phyloP scores from a whole-genome alignment of 1,140 invertebrate species.

The Anadara kagoshimensis region DNA sequence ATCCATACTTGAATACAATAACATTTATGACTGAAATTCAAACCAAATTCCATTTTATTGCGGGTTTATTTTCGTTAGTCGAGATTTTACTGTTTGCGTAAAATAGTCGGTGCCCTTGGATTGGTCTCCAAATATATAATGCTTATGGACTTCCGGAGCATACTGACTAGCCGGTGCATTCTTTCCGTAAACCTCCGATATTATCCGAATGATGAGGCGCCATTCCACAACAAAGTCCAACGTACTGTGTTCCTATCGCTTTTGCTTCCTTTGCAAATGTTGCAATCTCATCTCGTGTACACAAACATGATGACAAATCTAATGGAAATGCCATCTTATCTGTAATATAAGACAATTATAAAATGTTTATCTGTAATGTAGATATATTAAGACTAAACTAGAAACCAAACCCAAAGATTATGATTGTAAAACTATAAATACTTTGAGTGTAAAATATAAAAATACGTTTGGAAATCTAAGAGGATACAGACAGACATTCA shows the following conservation, averaged over 20 bases:
- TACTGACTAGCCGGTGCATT: slow-evolving; percentile 5
- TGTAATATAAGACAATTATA: slow-evolving; percentile 1
- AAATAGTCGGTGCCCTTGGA: neutral
- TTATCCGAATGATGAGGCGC: neutral
- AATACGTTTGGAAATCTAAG: too few species aligned
- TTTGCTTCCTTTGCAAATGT: slow-evolving; percentile 2
- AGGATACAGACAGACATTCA: too few species aligned
- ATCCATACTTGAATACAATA: too few species aligned
- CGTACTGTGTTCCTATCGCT: neutral
- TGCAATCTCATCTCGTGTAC: slow-evolving; percentile 1
- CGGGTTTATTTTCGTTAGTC: neutral
- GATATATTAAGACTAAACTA: too few species aligned
- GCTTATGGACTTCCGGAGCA: slow-evolving; percentile 1
- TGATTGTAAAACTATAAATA: too few species aligned
- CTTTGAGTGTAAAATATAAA: too few species aligned
- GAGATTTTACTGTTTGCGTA: slow-evolving; percentile 5
- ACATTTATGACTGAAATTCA: too few species aligned
- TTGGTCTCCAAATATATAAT: slow-evolving; percentile 7
- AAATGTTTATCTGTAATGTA: too few species aligned
- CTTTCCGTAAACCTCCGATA: slow-evolving; percentile 4
- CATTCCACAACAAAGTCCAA: neutral
- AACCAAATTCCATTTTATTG: too few species aligned
- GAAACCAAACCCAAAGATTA: too few species aligned
- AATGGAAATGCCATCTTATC: slow-evolving; percentile 3
- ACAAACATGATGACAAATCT: slow-evolving; percentile 2